Evolutionary conservation across 1,140 invertebrate species (phyloP), one percentile per base, ranked within the genome.

Genomic region (Leptopilina boulardi): DNA sequence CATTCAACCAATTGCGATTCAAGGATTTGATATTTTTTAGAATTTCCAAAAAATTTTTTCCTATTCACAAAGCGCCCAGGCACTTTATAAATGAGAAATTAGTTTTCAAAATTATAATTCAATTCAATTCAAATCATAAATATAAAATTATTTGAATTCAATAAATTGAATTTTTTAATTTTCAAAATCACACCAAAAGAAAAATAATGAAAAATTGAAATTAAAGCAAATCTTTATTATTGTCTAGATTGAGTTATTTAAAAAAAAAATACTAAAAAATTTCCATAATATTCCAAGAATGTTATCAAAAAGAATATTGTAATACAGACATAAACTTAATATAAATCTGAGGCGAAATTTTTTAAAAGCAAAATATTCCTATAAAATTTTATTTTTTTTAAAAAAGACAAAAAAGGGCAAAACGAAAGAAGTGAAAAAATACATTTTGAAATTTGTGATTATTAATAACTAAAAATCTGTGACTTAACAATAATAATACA

Each of bases 21-120:
- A 26, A 75, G 70, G 42, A 10, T 59, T 59, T 75, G 70, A 73
- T 70, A 75, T 23, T 42, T 54, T 38, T 18, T 78, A 56, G 44
- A 78, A 75, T 78, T 80, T 34, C 42, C 26, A 56, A 66, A 73
- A 38, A 59, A 19, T 73, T 30, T 41, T n/a, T 66, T 70, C 70
- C 51, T 54, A 70, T 19, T n/a, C 23, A 15, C 30, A 66, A 10
- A 66, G 59, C 26, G 59, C 59, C 59, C 23, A 66, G 59, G 23
- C 59, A 66, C 59, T 66, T n/a, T n/a, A n/a, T 30, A 66, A 66
- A 66, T 66, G 23, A 66, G 59, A 66, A 0, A 6, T 79, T 23
- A 70, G 6, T 19, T 44, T 51, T 51, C 15, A 18, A 51, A 18
- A 51, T 51, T 8, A 51, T 51, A 34, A n/a, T n/a, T n/a, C n/a